Evolutionary conservation across 2,113 vertebrate species (phyloP), one percentile per base, ranked within the genome.

Genomic region (Apodemus speciosus): DNA sequence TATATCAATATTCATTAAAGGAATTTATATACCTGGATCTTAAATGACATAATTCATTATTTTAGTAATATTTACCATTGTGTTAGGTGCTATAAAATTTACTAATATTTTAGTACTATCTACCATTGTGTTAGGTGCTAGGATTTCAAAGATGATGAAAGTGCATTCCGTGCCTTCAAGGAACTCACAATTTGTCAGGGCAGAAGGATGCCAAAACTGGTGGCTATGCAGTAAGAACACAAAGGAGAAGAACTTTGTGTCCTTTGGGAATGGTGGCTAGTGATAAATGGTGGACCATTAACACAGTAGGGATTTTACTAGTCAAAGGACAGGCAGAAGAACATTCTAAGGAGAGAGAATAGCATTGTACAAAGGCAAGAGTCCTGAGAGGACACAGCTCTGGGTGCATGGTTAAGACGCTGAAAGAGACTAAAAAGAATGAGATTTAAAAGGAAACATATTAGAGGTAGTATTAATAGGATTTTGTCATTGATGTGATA

Each of bases 1-100:
- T 93, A 92, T 46, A n/a, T n/a, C 43, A 90, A 49, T 51, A 85
- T 81, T 46, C 73, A 85, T 81, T 68, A 88, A 92, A 85, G n/a
- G 49, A 79, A 69, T 32, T 66, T 46, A 56, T 69, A 69, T 60
- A 88, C 25, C 40, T 90, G 23, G 11, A 86, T 89, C 92, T 92
- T 72, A 86, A 46, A 14, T 66, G 89, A 87, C 4, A 69, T 88
- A 11, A 89, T 87, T 93, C 23, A 93, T 87, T 71, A 60, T 89
- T 85, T 80, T 27, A 62, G 40, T 76, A 89, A 56, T 68, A 95
- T 15, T 86, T 93, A 69, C 20, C 21, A 94, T 6, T 77, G 49
- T n/a, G n/a, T n/a, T n/a, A n/a, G n/a, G n/a, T n/a, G n/a, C n/a
- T n/a, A n/a, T n/a, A n/a, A n/a, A n/a, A n/a, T n/a, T n/a, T n/a